Base-by-base conservation (phyloP, 2,113 vertebrate species). In the Coptodon bakossiorum region DNA sequence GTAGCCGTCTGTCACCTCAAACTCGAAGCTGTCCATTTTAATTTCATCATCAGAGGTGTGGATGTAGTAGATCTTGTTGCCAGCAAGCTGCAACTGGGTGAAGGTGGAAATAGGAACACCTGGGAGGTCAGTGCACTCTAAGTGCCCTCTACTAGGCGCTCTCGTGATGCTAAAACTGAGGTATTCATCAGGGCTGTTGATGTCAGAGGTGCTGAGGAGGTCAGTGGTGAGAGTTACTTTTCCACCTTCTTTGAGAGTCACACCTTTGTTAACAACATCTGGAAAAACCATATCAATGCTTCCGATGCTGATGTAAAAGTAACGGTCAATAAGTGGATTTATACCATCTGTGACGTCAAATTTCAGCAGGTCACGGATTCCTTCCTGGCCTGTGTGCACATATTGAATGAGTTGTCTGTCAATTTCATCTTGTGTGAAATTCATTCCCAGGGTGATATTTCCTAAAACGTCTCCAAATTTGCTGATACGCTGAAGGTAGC, bases 11-110 rank as follows among this genome's bases (percentile, higher is more conserved):
- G 98, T 99, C 84, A 99, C 98, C 83, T 99, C 97, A 89, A 99
- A 99, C 92, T 99, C 98, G 95, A 99, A 99, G 87, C 98, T 98
- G 95, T 99, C 98, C 98, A 98, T 98, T 95, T 99, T 99, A 71
- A 98, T 97, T 90, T 99, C 98, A 12, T 99, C 98, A 59, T 98
- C 98, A 1, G 98, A 97, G 3, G 98, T 99, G 85, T 99, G 98
- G 92, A 98, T 98, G 84, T 99, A 99, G 93, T 98, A 99, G 88
- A 99, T 87, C 91, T 99, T 99, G 96, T 98, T 99, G 31, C 98
- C 98, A 43, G 98, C 98, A n/a, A 99, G 95, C 22, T 99, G 97
- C 36, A 99, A 96, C 53, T 99, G 98, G 43, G 98, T 98, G 91
- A 99, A 99, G 38, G 98, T 98, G 5, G 96, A 97, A 85, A 99